Conservation (phyloP, 1,140 invertebrate genomes). For the Drosophila nikananu region DNA sequence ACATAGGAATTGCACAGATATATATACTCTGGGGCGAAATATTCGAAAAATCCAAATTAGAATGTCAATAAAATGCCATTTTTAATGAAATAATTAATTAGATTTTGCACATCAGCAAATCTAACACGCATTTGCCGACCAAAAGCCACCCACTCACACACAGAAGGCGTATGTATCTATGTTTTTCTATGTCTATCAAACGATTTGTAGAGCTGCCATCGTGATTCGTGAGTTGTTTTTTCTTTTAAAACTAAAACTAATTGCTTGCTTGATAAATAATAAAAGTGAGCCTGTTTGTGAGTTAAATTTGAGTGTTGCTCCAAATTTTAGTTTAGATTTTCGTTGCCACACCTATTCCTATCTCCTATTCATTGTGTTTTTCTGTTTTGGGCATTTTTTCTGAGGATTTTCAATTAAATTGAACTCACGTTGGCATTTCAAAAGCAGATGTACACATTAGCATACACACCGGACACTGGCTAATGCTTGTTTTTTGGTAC, state of each 20-base stretch:
- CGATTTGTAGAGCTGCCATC: slow-evolving; percentile 6
- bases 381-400: background rate
- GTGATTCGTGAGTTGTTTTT: slow-evolving; percentile 13
- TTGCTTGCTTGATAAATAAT: background rate
- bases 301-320: background rate
- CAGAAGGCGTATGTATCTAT: slow-evolving; percentile 11
- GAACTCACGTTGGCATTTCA: slow-evolving; percentile 29
- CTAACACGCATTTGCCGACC: slow-evolving; percentile 58
- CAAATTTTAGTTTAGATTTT: background rate
- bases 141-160: slow-evolving; percentile 7
- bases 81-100: slow-evolving; percentile 84
- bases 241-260: background rate
- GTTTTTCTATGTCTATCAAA: slow-evolving; percentile 24
- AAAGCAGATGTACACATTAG: slow-evolving; percentile 40
- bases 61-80: slow-evolving; percentile 81
- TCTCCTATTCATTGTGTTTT: slow-evolving; percentile 2
- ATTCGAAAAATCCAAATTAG: slow-evolving; percentile 81
- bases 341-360: background rate
- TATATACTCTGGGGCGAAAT: slow-evolving; percentile 28
- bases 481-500: slow-evolving; percentile 20
- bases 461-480: slow-evolving; percentile 16
- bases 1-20: slow-evolving; percentile 20
- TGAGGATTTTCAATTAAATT: slow-evolving; percentile 19
- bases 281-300: background rate
- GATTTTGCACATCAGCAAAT: slow-evolving; percentile 80